Conservation (phyloP, 2,888 invertebrate genomes). For the Drosophila prolongata region DNA sequence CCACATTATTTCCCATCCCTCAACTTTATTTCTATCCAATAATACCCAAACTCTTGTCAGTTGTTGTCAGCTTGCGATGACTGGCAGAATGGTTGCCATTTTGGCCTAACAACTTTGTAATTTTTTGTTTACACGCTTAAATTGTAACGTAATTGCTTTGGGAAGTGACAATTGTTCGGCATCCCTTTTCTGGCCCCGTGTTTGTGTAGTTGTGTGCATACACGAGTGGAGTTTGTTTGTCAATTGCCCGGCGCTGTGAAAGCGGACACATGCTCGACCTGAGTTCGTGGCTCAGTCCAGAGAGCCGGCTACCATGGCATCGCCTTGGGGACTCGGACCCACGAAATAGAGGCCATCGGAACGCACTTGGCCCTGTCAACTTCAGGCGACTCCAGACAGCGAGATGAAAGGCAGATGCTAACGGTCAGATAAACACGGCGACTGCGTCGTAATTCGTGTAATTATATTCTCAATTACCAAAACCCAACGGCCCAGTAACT, state of each 20-base stretch:
- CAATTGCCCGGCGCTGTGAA: constrained; percentile 70
- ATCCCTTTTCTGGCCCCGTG: constrained; percentile 12
- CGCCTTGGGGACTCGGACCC: constrained; percentile 18
- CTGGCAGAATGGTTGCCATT: constrained; percentile 72
- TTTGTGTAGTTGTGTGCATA: constrained; percentile 11
- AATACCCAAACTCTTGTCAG: constrained; percentile 3
- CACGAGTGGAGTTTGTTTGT: constrained; percentile 41
- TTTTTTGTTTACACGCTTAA: constrained; percentile 81
- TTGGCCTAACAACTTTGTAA: constrained; percentile 77
- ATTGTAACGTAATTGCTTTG: constrained; percentile 78
- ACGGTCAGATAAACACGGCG: constrained; percentile 71
- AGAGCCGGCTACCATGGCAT: constrained; percentile 9
- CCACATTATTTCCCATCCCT: not conserved
- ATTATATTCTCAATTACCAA: constrained; percentile 83
- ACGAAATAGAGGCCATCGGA: constrained; percentile 38
- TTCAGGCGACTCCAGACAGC: constrained; percentile 45
- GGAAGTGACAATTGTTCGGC: constrained; percentile 75
- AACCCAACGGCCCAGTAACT: constrained; percentile 46
- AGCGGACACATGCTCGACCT: constrained; percentile 62
- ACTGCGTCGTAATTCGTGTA: constrained; percentile 82
- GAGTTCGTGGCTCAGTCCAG: constrained; percentile 12
- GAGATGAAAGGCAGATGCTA: constrained; percentile 75
- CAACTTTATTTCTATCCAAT: not conserved
- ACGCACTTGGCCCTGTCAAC: constrained; percentile 70
- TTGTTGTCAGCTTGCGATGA: constrained; percentile 51